Evolutionary conservation across 2,797 vertebrate species (phyloP), one percentile per base, ranked within the genome.

Genomic region (Tinamus major): DNA sequence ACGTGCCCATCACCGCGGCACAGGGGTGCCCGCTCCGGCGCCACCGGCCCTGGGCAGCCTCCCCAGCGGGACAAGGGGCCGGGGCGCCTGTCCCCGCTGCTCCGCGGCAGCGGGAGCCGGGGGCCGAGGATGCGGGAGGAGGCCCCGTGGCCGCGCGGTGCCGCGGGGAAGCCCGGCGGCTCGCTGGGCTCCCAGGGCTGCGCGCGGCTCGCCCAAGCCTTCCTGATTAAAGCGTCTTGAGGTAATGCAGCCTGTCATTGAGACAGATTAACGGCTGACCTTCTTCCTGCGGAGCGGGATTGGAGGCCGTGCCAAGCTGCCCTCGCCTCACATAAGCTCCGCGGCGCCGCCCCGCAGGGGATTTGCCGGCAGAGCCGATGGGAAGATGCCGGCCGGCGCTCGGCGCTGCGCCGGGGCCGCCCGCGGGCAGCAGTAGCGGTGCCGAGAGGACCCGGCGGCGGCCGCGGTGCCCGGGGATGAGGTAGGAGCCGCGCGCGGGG

Each of bases 171-270:
- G 23, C 48, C 46, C 24, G 19, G 7, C 31, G 89, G 90, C 95
- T 88, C 93, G 65, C 55, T 44, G 20, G n/a, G 68, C 31, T 87
- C 86, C 84, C 39, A 14, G 68, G 44, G 65, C 10, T 11, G 58
- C 68, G 67, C 90, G 89, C 84, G 90, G 74, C 89, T 89, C 81
- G 90, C 68, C 87, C 71, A 8, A 31, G 55, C 89, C 69, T 80
- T 93, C 85, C 90, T 15, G 89, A 97, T 97, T 97, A 97, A 97
- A 96, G 94, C 79, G 64, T 97, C 93, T 95, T 81, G 92, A 96
- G 90, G 95, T 98, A 97, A 97, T 96, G 93, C 97, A 93, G 94
- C 85, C 56, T 96, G 97, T 96, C 97, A 91, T 78, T 97, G 97
- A 96, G 96, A 80, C 91, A 97, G 97, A 97, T 98, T 98, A 98